Evolutionary conservation across 2,888 invertebrate species (phyloP).

Genomic region (Ctena decussata): DNA sequence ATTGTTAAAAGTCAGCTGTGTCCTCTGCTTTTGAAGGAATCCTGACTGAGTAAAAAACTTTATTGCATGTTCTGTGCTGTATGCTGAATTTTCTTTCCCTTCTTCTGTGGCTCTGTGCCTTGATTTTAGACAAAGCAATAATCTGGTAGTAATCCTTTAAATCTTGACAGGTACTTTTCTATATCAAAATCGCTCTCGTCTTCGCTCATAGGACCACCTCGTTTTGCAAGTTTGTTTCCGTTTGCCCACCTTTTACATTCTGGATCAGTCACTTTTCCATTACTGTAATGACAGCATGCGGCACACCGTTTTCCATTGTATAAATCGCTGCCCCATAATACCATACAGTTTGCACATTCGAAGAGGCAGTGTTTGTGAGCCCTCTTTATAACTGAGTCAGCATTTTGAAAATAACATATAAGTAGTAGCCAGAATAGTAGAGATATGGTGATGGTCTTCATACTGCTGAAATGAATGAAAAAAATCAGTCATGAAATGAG

Average conservation of each 20-base stretch:
- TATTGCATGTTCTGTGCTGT: no score
- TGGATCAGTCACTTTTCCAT: conserved; percentile 68
- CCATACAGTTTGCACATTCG: conserved; percentile 74
- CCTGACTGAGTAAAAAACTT: no score
- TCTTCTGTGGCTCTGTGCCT: no score
- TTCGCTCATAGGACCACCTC: conserved; percentile 36
- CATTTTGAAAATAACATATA: neutral
- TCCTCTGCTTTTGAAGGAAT: no score
- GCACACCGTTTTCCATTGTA: conserved; percentile 75
- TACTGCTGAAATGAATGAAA: neutral
- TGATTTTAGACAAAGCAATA: neutral
- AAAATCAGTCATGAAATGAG: neutral
- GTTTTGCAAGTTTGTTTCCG: conserved; percentile 32
- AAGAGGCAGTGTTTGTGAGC: conserved; percentile 70
- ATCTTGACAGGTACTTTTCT: neutral
- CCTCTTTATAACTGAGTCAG: neutral
- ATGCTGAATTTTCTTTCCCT: no score
- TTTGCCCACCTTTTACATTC: conserved; percentile 66
- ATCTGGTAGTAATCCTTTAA: neutral
- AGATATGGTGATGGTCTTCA: neutral
- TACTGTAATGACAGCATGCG: conserved; percentile 68
- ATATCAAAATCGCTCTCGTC: neutral
- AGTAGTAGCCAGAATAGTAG: neutral
- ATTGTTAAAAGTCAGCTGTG: no score
- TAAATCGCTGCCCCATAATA: conserved; percentile 71